Percentiles rank a stretch among this genome's conserved stretches.
These are phyloP conservation scores for Eulemur coronatus DNA, from an alignment of 2,797 vertebrate species.

Conservation along the genomic window DNA sequence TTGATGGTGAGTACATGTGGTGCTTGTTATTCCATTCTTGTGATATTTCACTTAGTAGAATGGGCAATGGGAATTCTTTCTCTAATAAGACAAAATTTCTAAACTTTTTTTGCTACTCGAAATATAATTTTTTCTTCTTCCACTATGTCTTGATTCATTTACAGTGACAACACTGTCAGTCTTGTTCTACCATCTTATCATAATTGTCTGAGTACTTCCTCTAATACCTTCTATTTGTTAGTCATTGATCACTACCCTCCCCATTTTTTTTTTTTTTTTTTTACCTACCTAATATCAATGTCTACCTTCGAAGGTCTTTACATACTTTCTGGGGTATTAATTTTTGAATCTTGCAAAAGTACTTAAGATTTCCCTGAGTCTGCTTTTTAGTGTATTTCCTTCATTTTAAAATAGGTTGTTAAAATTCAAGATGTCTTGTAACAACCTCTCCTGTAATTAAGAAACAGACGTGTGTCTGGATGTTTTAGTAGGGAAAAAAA, in stretches of 20 bases:
- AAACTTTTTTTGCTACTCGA: not conserved
- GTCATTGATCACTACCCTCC: not conserved
- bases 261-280: not conserved
- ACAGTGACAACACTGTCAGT: not conserved
- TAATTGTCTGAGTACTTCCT: not conserved
- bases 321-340: not conserved
- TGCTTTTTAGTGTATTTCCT: constrained; percentile 63
- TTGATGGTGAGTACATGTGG: too few species aligned
- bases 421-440: constrained; percentile 75
- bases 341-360: constrained; percentile 25
- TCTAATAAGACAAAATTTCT: not conserved
- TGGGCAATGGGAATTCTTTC: not conserved
- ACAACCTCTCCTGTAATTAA: constrained; percentile 72
- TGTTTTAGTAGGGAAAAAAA: constrained; percentile 49
- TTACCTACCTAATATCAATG: not conserved
- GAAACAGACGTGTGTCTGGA: constrained; percentile 70
- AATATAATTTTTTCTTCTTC: not conserved
- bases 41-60: too few species aligned
- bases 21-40: too few species aligned
- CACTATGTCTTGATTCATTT: not conserved
- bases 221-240: not conserved
- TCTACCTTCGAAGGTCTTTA: not conserved
- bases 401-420: constrained; percentile 62
- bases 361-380: not conserved
- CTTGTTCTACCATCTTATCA: not conserved